Evolutionary conservation across 2,888 invertebrate genomes (phyloP).

Genomic region (Pristionchus fissidentatus): DNA sequence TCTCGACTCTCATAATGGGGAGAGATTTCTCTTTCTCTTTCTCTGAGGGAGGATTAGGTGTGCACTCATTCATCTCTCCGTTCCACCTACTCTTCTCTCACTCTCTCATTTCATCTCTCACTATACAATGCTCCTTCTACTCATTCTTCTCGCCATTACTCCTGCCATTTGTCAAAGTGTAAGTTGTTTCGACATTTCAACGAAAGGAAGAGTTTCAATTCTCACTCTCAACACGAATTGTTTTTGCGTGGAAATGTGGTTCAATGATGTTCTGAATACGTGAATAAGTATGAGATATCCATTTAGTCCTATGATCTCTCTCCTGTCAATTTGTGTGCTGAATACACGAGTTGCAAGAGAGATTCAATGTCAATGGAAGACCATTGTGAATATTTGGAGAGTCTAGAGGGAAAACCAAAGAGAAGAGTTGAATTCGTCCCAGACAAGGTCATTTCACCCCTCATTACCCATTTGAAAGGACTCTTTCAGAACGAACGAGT

Average conservation of each 20-base stretch:
- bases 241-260: too few relatives aligned
- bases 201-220: not conserved
- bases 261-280: too few relatives aligned
- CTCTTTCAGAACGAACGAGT: conserved; percentile 43
- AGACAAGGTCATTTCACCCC: conserved; percentile 7
- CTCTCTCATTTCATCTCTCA: conserved; percentile 6
- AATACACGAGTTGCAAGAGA: conserved; percentile 36
- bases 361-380: not conserved
- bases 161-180: not conserved
- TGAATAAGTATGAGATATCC: too few relatives aligned
- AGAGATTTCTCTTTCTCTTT: conserved; percentile 8
- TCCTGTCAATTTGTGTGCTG: conserved; percentile 26
- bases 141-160: not conserved
- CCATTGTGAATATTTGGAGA: conserved; percentile 39
- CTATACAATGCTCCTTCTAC: not conserved
- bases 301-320: not conserved
- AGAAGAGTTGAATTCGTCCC: conserved; percentile 44
- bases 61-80: conserved; percentile 1
- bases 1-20: not conserved
- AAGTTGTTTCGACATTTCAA: too few relatives aligned
- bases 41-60: not conserved
- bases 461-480: not conserved
- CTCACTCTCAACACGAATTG: too few relatives aligned
- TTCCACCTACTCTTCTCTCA: not conserved
- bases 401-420: conserved; percentile 25